phyloP scores from a whole-genome alignment of 2,797 vertebrate genomes.

The Choloepus didactylus region DNA sequence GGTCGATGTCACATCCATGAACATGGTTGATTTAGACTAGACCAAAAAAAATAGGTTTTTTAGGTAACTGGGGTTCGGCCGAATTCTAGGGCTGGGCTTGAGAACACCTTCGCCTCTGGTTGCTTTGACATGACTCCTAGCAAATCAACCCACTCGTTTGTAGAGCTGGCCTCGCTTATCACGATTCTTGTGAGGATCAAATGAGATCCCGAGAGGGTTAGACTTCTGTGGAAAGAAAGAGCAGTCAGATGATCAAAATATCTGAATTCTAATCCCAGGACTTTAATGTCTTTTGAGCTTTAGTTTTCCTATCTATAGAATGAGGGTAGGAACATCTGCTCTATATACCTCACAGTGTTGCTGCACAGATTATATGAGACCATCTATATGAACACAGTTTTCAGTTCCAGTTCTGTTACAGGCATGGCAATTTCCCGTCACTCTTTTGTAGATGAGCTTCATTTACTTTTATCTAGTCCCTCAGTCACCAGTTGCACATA shows the following conservation, averaged over 20 bases:
- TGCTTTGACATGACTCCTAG: neutral
- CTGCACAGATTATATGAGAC: accelerated
- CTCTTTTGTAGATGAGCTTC: neutral
- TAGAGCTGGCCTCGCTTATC: neutral
- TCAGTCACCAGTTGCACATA: slow-evolving; percentile 45
- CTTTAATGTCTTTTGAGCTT: neutral
- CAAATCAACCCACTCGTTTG: slow-evolving; percentile 33
- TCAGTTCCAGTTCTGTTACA: neutral
- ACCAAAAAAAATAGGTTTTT: neutral
- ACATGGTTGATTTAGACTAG: neutral
- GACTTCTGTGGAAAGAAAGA: neutral
- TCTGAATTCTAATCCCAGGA: slow-evolving; percentile 23
- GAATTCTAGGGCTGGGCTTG: neutral
- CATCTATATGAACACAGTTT: neutral
- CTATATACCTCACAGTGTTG: accelerated
- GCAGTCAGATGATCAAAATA: neutral
- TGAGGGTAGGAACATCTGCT: neutral
- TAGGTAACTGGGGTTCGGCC: neutral
- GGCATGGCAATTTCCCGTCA: neutral
- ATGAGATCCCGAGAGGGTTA: slow-evolving; percentile 50
- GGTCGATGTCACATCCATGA: neutral
- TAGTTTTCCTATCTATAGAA: neutral
- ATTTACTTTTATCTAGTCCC: neutral
- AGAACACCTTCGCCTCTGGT: neutral
- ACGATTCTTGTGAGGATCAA: slow-evolving; percentile 29